Conservation (phyloP, 2,888 invertebrate species). For the Acleris literana region DNA sequence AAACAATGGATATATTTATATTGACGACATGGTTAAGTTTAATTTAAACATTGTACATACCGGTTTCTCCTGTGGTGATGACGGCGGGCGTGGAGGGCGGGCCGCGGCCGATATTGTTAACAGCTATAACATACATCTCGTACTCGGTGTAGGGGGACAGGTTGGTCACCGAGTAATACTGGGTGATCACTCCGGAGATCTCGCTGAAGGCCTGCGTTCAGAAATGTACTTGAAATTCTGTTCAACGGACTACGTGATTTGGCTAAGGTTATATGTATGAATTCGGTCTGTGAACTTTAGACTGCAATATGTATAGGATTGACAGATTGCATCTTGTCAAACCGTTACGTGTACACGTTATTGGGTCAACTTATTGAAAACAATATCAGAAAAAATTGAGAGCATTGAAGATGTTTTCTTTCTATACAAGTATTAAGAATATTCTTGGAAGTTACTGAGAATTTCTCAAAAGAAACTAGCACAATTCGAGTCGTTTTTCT, state of each 20-base stretch:
- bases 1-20: background rate
- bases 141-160: slow-evolving; percentile 97
- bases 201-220: slow-evolving; percentile 92
- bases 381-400: too few species aligned
- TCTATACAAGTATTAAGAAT: too few species aligned
- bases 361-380: too few species aligned
- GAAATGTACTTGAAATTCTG: background rate
- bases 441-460: too few species aligned
- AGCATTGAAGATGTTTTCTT: too few species aligned
- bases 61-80: slow-evolving; percentile 98
- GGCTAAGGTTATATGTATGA: background rate
- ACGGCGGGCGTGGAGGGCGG: slow-evolving; percentile 93
- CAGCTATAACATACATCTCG: slow-evolving; percentile 97
- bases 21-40: background rate
- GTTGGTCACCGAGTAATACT: slow-evolving; percentile 95
- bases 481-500: too few species aligned
- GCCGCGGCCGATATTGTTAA: slow-evolving; percentile 96
- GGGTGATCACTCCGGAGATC: slow-evolving; percentile 95
- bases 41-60: slow-evolving; percentile 80
- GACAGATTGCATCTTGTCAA: too few species aligned
- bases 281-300: too few species aligned
- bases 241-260: background rate
- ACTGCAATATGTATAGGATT: too few species aligned
- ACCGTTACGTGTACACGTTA: too few species aligned
- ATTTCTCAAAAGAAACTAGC: too few species aligned